phyloP scores from a whole-genome alignment of 2,113 vertebrate genomes.

The Brienomyrus longianalis region DNA sequence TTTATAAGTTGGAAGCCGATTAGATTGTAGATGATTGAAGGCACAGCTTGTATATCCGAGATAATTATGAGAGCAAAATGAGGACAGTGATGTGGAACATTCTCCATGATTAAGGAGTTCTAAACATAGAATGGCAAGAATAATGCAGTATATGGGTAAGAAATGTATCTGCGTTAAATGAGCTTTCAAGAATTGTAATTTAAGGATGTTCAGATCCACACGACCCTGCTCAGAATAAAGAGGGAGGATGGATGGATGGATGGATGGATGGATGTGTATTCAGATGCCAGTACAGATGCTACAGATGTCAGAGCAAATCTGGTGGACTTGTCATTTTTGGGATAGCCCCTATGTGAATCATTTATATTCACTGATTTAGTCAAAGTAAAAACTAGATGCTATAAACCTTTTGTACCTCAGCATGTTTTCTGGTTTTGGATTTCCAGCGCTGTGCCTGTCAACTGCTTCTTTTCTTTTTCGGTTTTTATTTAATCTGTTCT shows the following conservation, averaged over 20 bases:
- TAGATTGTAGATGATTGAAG: not conserved
- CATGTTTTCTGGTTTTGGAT: not conserved
- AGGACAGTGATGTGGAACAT: not conserved
- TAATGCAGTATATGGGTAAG: not conserved
- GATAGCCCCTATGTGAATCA: not conserved
- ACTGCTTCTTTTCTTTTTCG: not conserved
- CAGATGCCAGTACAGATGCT: not conserved
- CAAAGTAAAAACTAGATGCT: not conserved
- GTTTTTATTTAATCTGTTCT: constrained; percentile 4
- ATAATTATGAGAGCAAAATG: not conserved
- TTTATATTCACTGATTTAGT: not conserved
- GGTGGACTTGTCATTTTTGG: not conserved
- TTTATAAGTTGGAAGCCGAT: not conserved
- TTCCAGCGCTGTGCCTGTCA: not conserved
- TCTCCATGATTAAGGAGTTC: not conserved
- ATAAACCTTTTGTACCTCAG: not conserved
- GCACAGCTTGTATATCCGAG: not conserved
- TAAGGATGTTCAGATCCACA: not conserved
- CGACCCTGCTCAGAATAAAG: not conserved
- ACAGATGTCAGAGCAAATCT: not conserved
- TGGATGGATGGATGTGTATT: not conserved
- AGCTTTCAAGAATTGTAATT: not conserved
- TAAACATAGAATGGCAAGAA: not conserved
- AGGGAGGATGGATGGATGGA: not conserved
- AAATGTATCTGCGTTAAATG: not conserved